Base-by-base conservation (phyloP, 2,797 vertebrate species). In the Mus spretus region DNA sequence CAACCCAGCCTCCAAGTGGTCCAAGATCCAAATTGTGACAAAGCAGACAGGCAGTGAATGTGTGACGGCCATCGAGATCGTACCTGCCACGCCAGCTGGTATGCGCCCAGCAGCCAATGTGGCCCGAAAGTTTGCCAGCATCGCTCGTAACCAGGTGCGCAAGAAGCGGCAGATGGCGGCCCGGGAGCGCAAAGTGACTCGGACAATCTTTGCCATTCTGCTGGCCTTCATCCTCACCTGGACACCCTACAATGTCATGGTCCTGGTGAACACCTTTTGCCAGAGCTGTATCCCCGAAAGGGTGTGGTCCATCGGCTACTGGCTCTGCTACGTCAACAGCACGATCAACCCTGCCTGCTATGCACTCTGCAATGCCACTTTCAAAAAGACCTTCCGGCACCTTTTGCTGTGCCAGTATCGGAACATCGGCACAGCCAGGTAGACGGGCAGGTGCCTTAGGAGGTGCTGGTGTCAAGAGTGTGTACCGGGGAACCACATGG, bases 171-270 rank as follows among this genome's bases (percentile, higher is more conserved):
- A 99, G 98, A 99, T 99, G 99, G 99, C 99, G 0, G 99, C 99
- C 44, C 98, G 99, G 93, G 99, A 99, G 98, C 99, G 99, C 98
- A 99, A 99, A 98, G 99, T 99, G 96, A 99, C 99, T 28, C 99
- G 99, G 98, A 99, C 99, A 77, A 99, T 99, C 98, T 99, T 99
- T 88, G 99, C 99, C 97, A 99, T 99, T 96, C 98, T 99, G 95
- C 98, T 99, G 95, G 99, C 99, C 84, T 99, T 99, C 98, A 99
- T 99, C 92, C 28, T 99, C 95, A 99, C 99, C 9, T 99, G 99
- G 99, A 99, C 99, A 0, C 99, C 99, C 1, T 99, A 99, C 97
- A 99, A 99, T 0, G 99, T 99, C 93, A 99, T 99, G 99, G 99
- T 99, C 96, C 98, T 99, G 59, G 98, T 99, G 20, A 99, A 99